Evolutionary conservation across 2,797 vertebrate genomes (phyloP).

Genomic region (Australoheros facetus): DNA sequence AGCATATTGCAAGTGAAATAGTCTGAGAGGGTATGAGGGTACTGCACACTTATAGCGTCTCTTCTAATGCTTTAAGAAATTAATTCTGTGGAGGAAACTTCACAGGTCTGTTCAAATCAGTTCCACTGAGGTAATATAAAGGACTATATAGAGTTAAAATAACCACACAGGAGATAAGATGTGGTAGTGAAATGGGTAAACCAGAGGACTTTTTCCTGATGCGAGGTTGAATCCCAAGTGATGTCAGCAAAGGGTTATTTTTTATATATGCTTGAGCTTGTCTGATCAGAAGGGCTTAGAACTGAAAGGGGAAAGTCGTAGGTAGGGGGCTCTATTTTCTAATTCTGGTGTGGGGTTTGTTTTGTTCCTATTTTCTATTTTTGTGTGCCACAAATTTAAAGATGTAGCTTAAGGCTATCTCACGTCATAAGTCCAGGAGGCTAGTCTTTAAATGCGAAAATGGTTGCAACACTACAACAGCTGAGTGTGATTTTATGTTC

Average conservation of each 20-base stretch:
- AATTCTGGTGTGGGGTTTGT: not conserved
- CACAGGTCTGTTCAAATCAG: not conserved
- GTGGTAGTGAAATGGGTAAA: not conserved
- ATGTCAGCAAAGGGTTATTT: not conserved
- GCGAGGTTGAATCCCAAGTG: not conserved
- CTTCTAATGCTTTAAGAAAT: not conserved
- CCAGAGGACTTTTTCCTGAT: not conserved
- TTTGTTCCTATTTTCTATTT: not conserved
- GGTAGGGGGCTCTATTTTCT: not conserved
- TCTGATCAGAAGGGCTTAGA: not conserved
- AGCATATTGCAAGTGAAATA: not conserved
- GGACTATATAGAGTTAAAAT: not conserved
- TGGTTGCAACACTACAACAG: conserved; percentile 51
- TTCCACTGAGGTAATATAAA: not conserved
- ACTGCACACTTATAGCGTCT: not conserved
- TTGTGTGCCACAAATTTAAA: not conserved
- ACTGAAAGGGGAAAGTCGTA: not conserved
- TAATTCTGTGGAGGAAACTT: not conserved
- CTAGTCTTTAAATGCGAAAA: conserved; percentile 14
- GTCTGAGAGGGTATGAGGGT: not conserved
- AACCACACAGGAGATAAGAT: not conserved
- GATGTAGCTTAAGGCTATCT: conserved; percentile 1
- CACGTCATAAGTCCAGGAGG: not conserved
- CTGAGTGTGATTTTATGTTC: conserved; percentile 63
- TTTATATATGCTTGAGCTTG: not conserved